These are phyloP conservation scores for Oreochromis spilurus DNA, from an alignment of 2,113 vertebrate species.

Conservation along the genomic window DNA sequence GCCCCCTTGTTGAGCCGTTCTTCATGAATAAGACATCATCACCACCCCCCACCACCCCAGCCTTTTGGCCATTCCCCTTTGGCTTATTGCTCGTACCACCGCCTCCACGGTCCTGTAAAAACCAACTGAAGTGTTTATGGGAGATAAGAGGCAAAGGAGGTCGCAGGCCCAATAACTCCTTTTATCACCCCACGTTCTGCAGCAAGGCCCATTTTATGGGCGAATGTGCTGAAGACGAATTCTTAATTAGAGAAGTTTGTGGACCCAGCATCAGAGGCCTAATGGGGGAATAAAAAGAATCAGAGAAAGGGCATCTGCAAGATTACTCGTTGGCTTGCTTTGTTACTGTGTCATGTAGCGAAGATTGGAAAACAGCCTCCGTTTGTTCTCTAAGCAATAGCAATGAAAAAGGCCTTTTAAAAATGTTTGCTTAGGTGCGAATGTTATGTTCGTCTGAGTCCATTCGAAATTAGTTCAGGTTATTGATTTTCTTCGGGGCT, in stretches of 20 bases:
- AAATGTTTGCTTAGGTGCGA: slow-evolving; percentile 13
- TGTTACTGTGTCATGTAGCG: background rate
- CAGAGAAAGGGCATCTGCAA: slow-evolving; percentile 24
- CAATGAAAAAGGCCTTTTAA: background rate
- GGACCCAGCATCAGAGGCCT: slow-evolving; percentile 44
- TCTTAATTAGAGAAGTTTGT: slow-evolving; percentile 73
- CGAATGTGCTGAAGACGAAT: slow-evolving; percentile 58
- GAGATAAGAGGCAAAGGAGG: slow-evolving; percentile 70
- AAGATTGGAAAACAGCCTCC: background rate
- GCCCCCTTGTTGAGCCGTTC: slow-evolving; percentile 35
- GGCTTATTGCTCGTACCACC: slow-evolving; percentile 44
- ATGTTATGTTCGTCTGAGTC: slow-evolving; percentile 20
- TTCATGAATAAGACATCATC: slow-evolving; percentile 71
- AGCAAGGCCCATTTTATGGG: slow-evolving; percentile 54
- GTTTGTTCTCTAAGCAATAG: slow-evolving; percentile 1
- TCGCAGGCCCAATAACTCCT: slow-evolving; percentile 65
- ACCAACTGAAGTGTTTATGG: slow-evolving; percentile 72
- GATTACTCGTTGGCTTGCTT: background rate
- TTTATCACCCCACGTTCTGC: slow-evolving; percentile 62
- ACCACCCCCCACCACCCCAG: background rate
- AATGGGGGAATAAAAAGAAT: slow-evolving; percentile 42
- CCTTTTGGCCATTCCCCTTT: slow-evolving; percentile 29
- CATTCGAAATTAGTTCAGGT: slow-evolving; percentile 47
- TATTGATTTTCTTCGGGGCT: slow-evolving; percentile 55
- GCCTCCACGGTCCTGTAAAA: slow-evolving; percentile 62